These are phyloP conservation scores for Nycticorax nycticorax DNA, from an alignment of 2,113 vertebrate species.

Conservation along the genomic window DNA sequence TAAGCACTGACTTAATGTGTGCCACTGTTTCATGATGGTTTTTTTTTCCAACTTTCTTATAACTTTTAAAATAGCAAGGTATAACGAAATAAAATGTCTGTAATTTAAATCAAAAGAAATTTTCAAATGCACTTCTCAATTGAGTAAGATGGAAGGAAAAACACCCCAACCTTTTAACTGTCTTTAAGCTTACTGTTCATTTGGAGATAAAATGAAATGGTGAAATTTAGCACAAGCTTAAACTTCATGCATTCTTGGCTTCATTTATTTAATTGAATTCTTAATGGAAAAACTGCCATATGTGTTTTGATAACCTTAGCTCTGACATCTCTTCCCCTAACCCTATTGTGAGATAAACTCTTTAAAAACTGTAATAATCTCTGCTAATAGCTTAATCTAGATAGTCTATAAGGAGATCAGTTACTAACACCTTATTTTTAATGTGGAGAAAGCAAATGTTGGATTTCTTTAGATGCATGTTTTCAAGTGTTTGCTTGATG, in stretches of 20 bases:
- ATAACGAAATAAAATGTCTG: neutral
- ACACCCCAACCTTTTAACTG: neutral
- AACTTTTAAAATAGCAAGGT: neutral
- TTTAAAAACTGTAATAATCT: neutral
- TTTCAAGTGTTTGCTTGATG: neutral
- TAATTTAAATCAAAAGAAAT: neutral
- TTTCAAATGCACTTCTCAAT: neutral
- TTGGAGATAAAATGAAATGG: neutral
- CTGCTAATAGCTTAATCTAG: neutral
- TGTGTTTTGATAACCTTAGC: neutral
- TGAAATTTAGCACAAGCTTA: neutral
- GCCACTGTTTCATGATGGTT: neutral
- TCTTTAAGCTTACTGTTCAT: neutral
- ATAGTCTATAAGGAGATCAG: neutral
- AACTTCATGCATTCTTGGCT: neutral
- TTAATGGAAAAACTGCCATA: neutral
- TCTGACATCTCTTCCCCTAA: neutral
- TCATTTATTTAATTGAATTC: neutral
- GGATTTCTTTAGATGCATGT: neutral
- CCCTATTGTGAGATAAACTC: neutral
- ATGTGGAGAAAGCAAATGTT: neutral
- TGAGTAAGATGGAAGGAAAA: neutral
- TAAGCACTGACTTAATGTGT: neutral
- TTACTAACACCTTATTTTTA: neutral
- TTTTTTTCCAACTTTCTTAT: neutral